A percentile compares a stretch with the other conserved stretches of the same genome.
phyloP scores from a whole-genome alignment of 2,888 invertebrate genomes.

The Pristionchus japonicus region DNA sequence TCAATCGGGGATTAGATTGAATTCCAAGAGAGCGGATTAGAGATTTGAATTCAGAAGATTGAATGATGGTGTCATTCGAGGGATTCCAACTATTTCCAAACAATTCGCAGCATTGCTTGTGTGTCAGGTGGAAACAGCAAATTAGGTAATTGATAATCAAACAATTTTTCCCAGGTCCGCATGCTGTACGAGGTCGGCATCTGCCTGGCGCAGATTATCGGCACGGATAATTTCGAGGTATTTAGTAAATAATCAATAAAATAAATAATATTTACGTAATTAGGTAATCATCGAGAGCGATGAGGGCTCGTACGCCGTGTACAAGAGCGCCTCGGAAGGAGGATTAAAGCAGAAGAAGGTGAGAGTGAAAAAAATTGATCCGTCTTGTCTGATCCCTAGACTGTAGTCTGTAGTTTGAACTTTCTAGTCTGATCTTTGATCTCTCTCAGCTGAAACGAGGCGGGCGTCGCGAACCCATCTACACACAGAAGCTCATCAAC shows the following conservation, averaged over 20 bases:
- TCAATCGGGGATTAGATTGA: no score
- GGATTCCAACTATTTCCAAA: no score
- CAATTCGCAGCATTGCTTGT: no score
- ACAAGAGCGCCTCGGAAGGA: constrained; percentile 53
- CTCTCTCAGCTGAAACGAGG: background rate
- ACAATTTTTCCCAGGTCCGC: constrained; percentile 47
- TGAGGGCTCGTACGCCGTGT: constrained; percentile 56
- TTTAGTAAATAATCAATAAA: background rate
- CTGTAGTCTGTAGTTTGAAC: no score
- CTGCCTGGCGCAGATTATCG: constrained; percentile 65
- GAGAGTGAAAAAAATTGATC: no score
- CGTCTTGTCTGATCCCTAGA: background rate
- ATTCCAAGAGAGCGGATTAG: no score
- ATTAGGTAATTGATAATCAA: no score
- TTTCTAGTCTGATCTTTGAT: background rate
- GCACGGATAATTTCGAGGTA: constrained; percentile 60
- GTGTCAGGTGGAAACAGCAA: no score
- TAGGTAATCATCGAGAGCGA: constrained; percentile 53
- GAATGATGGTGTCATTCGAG: no score
- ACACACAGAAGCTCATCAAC: constrained; percentile 57
- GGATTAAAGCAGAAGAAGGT: constrained; percentile 58
- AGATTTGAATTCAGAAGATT: no score
- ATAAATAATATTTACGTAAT: background rate
- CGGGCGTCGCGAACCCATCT: constrained; percentile 39
- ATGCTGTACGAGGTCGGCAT: constrained; percentile 67